Percentiles rank a stretch among this genome's conserved stretches.
These are phyloP conservation scores for Andrena haemorrhoa DNA, from an alignment of 2,888 invertebrate genomes.

Conservation along the genomic window DNA sequence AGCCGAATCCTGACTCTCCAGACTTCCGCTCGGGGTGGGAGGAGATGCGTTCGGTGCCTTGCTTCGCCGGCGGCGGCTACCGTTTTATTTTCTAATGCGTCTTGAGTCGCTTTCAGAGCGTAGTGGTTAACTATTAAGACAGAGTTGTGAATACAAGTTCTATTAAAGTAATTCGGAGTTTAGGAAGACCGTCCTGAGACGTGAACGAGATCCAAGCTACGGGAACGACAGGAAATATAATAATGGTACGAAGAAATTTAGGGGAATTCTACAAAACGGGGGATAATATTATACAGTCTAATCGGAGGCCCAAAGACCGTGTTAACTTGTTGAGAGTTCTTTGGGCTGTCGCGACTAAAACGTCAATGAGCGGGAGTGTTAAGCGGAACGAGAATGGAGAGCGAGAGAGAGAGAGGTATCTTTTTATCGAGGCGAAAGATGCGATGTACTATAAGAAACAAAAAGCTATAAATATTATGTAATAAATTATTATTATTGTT, in stretches of 20 bases:
- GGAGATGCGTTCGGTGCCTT: conserved; percentile 49
- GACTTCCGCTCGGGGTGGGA: conserved; percentile 16
- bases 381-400: conserved; percentile 51
- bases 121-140: conserved; percentile 40
- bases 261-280: conserved; percentile 43
- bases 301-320: conserved; percentile 79
- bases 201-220: conserved; percentile 39
- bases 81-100: conserved; percentile 48
- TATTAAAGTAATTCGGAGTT: conserved; percentile 39
- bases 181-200: conserved; percentile 74
- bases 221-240: neutral
- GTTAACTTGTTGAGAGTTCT: conserved; percentile 84
- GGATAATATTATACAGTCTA: conserved; percentile 53
- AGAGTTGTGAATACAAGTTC: conserved; percentile 46
- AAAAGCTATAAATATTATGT: conserved; percentile 80
- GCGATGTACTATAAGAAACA: conserved; percentile 80
- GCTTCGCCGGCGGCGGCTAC: conserved; percentile 40
- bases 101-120: conserved; percentile 50
- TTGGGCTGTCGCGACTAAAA: conserved; percentile 77
- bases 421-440: conserved; percentile 79
- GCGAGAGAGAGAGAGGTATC: conserved; percentile 66
- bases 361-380: conserved; percentile 47
- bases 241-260: neutral
- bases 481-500: conserved; percentile 81
- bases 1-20: conserved; percentile 41